These are phyloP conservation scores for Protomyctophum bolini DNA, from an alignment of 2,113 vertebrate species.

Conservation along the genomic window DNA sequence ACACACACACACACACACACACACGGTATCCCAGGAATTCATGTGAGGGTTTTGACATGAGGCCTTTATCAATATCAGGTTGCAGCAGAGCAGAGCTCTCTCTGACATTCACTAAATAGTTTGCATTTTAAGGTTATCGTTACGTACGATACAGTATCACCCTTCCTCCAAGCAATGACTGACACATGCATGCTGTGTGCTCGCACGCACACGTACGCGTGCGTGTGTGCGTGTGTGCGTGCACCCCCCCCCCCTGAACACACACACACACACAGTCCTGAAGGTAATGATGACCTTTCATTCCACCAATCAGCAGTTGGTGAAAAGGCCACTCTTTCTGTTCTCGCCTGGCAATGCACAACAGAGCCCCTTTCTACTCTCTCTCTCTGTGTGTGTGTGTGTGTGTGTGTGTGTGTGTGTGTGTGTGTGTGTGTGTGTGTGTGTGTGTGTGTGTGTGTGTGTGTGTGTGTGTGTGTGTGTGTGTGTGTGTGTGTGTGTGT, in stretches of 20 bases:
- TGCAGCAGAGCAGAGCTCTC: conserved; percentile 1
- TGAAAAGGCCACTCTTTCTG: conserved; percentile 64
- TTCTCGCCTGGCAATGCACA: conserved; percentile 61
- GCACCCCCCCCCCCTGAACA: background rate
- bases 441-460: no score
- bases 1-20: background rate
- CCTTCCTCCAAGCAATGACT: conserved; percentile 5
- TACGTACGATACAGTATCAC: conserved; percentile 35
- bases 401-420: conserved; percentile 23
- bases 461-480: background rate
- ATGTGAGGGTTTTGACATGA: conserved; percentile 6
- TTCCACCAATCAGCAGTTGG: conserved; percentile 53
- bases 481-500: conserved; percentile 23
- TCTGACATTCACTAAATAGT: conserved; percentile 50
- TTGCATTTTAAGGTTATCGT: conserved; percentile 47
- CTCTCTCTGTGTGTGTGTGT: conserved; percentile 3
- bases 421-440: conserved; percentile 24
- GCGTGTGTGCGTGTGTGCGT: no score
- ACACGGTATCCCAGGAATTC: conserved; percentile 15
- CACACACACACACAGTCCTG: conserved; percentile 19
- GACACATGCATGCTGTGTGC: background rate
- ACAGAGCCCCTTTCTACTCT: conserved; percentile 71
- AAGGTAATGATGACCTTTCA: conserved; percentile 65
- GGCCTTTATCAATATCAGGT: conserved; percentile 33
- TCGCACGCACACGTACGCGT: conserved; percentile 10